These are phyloP conservation scores for Diachasmimorpha longicaudata DNA, from an alignment of 1,140 invertebrate species.

Conservation along the genomic window DNA sequence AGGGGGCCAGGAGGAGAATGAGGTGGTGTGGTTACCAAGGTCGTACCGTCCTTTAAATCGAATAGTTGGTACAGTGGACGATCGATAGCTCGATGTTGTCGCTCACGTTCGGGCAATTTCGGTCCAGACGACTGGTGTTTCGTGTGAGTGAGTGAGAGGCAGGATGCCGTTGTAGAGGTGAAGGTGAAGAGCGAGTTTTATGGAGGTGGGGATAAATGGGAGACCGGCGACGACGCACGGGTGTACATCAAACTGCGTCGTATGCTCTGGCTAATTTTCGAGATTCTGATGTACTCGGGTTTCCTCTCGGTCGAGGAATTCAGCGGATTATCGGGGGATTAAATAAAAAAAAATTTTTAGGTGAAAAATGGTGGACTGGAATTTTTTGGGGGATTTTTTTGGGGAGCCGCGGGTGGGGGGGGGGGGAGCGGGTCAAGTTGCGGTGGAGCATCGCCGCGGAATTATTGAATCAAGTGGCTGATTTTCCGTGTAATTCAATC, in stretches of 20 bases:
- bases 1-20: not conserved
- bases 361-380: too few relatives aligned
- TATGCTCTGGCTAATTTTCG: conserved; percentile 10
- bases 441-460: too few relatives aligned
- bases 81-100: conserved; percentile 29
- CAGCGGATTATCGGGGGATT: too few relatives aligned
- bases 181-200: conserved; percentile 3
- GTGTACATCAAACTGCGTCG: conserved; percentile 24
- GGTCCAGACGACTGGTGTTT: conserved; percentile 18
- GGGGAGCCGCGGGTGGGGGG: too few relatives aligned
- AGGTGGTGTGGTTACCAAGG: conserved; percentile 23
- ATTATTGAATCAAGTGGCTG: not conserved
- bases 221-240: not conserved
- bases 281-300: not conserved
- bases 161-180: not conserved
- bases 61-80: conserved; percentile 18
- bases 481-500: not conserved
- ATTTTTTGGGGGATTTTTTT: too few relatives aligned
- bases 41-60: conserved; percentile 29
- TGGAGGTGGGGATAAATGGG: not conserved
- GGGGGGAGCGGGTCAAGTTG: not conserved
- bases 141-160: not conserved
- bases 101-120: conserved; percentile 23
- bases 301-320: not conserved
- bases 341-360: too few relatives aligned